Conservation (phyloP, 1,140 invertebrate species). For the Cotesia chilonis region DNA sequence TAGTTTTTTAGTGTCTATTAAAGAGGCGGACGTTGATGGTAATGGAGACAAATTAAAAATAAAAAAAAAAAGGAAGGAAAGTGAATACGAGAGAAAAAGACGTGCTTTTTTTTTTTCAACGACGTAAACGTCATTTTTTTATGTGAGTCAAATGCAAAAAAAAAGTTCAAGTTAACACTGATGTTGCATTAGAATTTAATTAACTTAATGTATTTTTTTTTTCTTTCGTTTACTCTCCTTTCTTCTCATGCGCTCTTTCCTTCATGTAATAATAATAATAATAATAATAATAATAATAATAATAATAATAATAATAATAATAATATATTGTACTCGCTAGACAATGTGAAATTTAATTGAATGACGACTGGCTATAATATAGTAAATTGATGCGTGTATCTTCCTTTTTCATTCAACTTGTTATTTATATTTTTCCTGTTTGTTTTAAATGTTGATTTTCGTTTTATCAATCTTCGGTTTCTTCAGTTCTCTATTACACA, state of each 20-base stretch:
- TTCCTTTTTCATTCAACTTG: conserved; percentile 41
- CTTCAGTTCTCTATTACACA: conserved; percentile 25
- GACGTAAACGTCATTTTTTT: conserved; percentile 32
- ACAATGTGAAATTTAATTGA: conserved; percentile 62
- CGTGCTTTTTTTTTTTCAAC: conserved; percentile 19
- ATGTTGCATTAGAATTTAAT: conserved; percentile 55
- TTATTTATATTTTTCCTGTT: conserved; percentile 32
- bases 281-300: too few relatives aligned
- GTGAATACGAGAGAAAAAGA: conserved; percentile 36
- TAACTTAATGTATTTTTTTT: conserved; percentile 50
- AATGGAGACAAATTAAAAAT: conserved; percentile 36
- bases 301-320: too few relatives aligned
- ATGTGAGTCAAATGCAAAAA: conserved; percentile 27
- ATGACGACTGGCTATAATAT: conserved; percentile 58
- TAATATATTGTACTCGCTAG: conserved; percentile 52
- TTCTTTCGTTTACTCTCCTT: conserved; percentile 53
- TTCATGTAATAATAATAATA: conserved; percentile 53
- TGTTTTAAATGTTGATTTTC: conserved; percentile 32
- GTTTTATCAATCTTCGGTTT: conserved; percentile 38
- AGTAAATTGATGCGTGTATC: conserved; percentile 50
- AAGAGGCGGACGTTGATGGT: not conserved
- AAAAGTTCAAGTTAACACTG: conserved; percentile 54
- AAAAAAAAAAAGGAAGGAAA: conserved; percentile 33
- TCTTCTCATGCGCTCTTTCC: conserved; percentile 54
- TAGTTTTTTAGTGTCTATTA: conserved; percentile 6